phyloP scores from a whole-genome alignment of 2,113 vertebrate species.

The Chelonoidis abingdonii region DNA sequence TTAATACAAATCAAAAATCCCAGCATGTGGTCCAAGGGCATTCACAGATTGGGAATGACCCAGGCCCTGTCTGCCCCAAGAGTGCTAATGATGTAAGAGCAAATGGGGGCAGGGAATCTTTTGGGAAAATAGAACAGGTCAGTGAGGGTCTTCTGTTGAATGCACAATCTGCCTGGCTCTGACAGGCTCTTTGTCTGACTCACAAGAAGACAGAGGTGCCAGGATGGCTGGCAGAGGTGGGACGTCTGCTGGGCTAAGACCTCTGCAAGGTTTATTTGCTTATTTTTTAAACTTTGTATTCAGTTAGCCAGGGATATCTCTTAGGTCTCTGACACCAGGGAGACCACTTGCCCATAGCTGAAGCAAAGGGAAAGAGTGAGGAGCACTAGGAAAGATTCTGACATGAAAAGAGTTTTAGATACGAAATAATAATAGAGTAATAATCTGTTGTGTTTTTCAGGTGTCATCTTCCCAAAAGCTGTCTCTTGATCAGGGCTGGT shows the following conservation, averaged over 20 bases:
- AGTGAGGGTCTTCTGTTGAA: constrained; percentile 46
- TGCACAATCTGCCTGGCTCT: constrained; percentile 53
- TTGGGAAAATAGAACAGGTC: constrained; percentile 36
- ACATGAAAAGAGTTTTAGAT: background rate
- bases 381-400: background rate
- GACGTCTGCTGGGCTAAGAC: background rate
- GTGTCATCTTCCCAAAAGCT: background rate
- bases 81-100: constrained; percentile 63
- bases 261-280: background rate
- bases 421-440: background rate
- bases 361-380: background rate
- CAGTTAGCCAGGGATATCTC: background rate
- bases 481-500: background rate
- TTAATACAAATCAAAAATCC: constrained; percentile 75
- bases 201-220: constrained; percentile 28
- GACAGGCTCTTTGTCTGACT: constrained; percentile 51
- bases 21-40: constrained; percentile 70
- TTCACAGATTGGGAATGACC: constrained; percentile 74
- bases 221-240: background rate
- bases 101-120: constrained; percentile 27
- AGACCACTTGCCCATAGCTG: background rate
- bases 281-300: background rate
- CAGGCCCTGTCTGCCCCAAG: background rate
- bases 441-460: background rate
- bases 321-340: background rate